Conservation (phyloP, 1,140 invertebrate genomes). For the Goniozus legneri region DNA sequence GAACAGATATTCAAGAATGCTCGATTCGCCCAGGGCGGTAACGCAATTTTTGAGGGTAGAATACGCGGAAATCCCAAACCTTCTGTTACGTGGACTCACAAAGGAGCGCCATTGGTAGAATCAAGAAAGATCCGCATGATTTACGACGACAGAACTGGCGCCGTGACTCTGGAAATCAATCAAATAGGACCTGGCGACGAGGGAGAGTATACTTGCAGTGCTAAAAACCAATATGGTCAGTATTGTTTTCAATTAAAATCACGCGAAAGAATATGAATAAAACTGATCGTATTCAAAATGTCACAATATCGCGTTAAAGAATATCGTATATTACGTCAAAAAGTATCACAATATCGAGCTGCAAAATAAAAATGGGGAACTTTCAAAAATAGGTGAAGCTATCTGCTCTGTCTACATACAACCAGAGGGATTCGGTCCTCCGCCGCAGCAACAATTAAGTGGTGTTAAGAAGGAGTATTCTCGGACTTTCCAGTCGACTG, state of each 20-base stretch:
- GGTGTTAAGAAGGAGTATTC: constrained; percentile 54
- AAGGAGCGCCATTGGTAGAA: constrained; percentile 76
- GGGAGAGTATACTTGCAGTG: constrained; percentile 93
- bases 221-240: constrained; percentile 79
- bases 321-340: background rate
- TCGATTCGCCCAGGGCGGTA: constrained; percentile 88
- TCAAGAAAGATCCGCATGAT: constrained; percentile 82
- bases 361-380: no score
- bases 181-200: constrained; percentile 90
- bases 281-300: background rate
- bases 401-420: constrained; percentile 93
- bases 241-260: background rate
- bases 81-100: constrained; percentile 89
- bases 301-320: no score
- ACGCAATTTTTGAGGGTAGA: constrained; percentile 88
- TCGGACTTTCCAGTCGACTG: constrained; percentile 57
- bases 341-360: no score
- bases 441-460: constrained; percentile 58
- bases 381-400: constrained; percentile 84
- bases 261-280: background rate
- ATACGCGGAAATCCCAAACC: constrained; percentile 90
- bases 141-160: constrained; percentile 82
- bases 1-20: constrained; percentile 92
- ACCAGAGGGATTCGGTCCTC: constrained; percentile 77
- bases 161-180: constrained; percentile 83